Base-by-base conservation (phyloP, 2,113 vertebrate species). In the Calyptomena viridis region DNA sequence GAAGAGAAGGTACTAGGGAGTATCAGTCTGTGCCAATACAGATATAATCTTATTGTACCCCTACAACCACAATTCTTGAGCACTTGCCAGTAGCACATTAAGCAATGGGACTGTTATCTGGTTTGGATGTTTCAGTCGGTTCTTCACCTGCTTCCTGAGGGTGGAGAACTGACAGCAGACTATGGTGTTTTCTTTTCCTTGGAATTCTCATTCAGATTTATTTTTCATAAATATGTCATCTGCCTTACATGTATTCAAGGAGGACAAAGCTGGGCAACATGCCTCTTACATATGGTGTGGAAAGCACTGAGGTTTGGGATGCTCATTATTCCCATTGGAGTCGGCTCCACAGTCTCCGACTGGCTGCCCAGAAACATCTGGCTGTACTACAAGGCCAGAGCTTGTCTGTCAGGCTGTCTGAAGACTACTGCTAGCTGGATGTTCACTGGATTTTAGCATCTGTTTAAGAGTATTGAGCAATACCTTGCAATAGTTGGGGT, bases 401-500 rank as follows among this genome's bases (percentile, higher is more conserved):
- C 56, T 87, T 91, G 89, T 96, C 96, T 87, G 69, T 81, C 84
- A 90, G 75, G 76, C 94, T 94, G 94, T 95, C 91, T 97, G 84
- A 95, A 94, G 95, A 96, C 95, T 94, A 95, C 96, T 97, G 93
- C 91, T 96, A 92, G 80, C 60, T 96, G 86, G 60, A 94, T 75
- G 60, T 68, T 94, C 47, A 37, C 89, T 90, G 91, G 67, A 80
- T 23, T 3, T 66, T 86, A 93, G 96, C 94, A 96, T 94, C 91
- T 97, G 94, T 73, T 86, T 73, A 66, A 49, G 63, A 88, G 35
- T 93, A 95, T 94, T 96, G 93, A 95, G 96, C 89, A 97, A 97
- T 78, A 95, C 19, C 71, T n/a, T 67, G 58, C 50, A 93, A 74
- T 72, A 77, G 27, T 86, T 85, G 71, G 71, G 90, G 93, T 88